Conservation (phyloP, 92 coral and sea anemone genomes). For the Palythoa grandis region DNA sequence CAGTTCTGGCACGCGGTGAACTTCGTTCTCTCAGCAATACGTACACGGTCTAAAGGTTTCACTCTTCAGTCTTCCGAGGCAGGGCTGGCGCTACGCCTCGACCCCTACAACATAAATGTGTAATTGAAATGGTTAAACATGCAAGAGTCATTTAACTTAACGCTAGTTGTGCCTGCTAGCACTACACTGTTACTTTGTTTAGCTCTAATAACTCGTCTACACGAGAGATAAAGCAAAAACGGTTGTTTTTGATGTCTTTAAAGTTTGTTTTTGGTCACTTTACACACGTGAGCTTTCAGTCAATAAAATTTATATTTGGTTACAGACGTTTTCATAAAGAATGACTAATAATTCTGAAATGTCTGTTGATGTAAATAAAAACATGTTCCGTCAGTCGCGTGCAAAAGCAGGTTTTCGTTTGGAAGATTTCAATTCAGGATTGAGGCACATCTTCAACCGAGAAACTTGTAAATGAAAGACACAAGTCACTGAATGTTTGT, state of each 20-base stretch:
- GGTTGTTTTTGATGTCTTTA: too few relatives aligned
- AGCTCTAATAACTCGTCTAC: neutral
- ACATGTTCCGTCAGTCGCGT: too few relatives aligned
- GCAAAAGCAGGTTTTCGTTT: neutral
- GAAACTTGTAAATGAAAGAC: too few relatives aligned
- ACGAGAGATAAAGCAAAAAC: too few relatives aligned
- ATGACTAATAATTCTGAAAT: neutral
- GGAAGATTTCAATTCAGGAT: neutral
- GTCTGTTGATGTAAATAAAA: neutral
- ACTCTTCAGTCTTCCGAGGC: conserved; percentile 38
- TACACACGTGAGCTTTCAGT: too few relatives aligned
- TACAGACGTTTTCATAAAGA: conserved; percentile 20
- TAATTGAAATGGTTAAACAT: conserved; percentile 21
- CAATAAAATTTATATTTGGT: too few relatives aligned
- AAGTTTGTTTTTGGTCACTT: too few relatives aligned
- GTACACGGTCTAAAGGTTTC: conserved; percentile 24
- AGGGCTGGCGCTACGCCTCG: conserved; percentile 46
- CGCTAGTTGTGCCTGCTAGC: neutral
- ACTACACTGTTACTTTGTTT: neutral
- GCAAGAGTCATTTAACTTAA: neutral
- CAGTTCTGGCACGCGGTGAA: conserved; percentile 19
- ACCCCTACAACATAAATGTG: conserved; percentile 42
- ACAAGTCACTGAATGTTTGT: too few relatives aligned
- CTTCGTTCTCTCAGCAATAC: conserved; percentile 45
- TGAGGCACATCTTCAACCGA: too few relatives aligned